Conservation (phyloP, 2,888 invertebrate genomes). For the Chalcosyrphus nemorum region DNA sequence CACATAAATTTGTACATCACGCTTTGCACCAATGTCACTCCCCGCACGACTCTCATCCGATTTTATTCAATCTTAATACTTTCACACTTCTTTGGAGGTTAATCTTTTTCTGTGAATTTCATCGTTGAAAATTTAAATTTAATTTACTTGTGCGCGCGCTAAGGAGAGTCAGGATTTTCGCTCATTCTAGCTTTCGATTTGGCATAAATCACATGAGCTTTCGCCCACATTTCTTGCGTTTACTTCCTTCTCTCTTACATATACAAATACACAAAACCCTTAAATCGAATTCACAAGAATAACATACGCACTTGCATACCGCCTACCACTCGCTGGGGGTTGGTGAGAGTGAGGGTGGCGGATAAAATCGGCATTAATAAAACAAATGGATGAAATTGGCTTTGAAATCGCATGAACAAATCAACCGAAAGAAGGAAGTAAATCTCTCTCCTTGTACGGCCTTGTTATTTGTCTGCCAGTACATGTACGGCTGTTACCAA, state of each 20-base stretch:
- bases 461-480: slow-evolving; percentile 42
- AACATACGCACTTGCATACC: slow-evolving; percentile 16
- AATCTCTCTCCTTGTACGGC: slow-evolving; percentile 44
- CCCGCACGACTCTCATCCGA: not conserved
- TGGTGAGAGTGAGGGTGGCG: not conserved
- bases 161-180: slow-evolving; percentile 23
- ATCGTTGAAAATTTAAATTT: slow-evolving; percentile 47
- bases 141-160: slow-evolving; percentile 41
- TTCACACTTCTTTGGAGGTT: not conserved
- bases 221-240: no score
- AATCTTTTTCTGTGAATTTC: slow-evolving; percentile 36
- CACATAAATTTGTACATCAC: no score
- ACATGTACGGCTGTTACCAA: not conserved
- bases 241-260: not conserved
- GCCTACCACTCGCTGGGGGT: not conserved
- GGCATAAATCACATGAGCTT: slow-evolving; percentile 53
- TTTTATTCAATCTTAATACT: not conserved
- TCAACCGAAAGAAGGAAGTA: slow-evolving; percentile 57
- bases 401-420: slow-evolving; percentile 61
- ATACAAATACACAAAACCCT: slow-evolving; percentile 27
- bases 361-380: slow-evolving; percentile 63
- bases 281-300: slow-evolving; percentile 43
- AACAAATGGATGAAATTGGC: slow-evolving; percentile 66
- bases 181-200: slow-evolving; percentile 37
- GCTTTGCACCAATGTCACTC: not conserved